phyloP scores from a whole-genome alignment of 2,797 vertebrate species.

The Pangasius djambal region DNA sequence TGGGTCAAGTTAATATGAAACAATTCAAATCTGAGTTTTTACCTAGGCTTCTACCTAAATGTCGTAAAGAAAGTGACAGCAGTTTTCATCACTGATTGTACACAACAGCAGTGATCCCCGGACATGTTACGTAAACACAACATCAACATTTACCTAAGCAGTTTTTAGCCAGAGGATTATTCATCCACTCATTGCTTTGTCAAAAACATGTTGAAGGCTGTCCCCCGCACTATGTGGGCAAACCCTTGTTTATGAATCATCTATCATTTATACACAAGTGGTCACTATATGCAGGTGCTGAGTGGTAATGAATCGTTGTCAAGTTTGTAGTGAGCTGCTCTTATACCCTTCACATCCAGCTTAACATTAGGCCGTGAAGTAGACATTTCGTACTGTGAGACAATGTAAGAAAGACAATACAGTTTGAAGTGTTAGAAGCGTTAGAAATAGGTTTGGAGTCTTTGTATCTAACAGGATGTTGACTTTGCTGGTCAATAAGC shows the following conservation, averaged over 20 bases:
- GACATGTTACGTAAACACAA: not conserved
- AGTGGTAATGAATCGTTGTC: constrained; percentile 46
- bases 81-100: not conserved
- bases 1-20: not conserved
- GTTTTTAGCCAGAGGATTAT: constrained; percentile 15
- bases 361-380: constrained; percentile 15
- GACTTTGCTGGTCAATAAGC: not conserved
- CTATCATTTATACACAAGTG: constrained; percentile 34
- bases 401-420: not conserved
- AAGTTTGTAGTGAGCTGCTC: constrained; percentile 35
- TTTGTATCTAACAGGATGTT: not conserved
- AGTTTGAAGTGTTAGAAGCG: not conserved
- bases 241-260: constrained; percentile 43
- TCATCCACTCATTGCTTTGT: constrained; percentile 36
- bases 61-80: not conserved
- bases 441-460: not conserved
- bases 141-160: constrained; percentile 13
- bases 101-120: not conserved
- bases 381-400: not conserved
- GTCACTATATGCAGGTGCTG: constrained; percentile 37
- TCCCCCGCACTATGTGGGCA: constrained; percentile 24
- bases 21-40: not conserved
- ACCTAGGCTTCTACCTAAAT: too few relatives aligned
- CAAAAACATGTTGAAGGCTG: constrained; percentile 24
- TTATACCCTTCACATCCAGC: constrained; percentile 32